A percentile compares a stretch with the other conserved stretches of the same genome.
These are phyloP conservation scores for Caranx ignobilis DNA, from an alignment of 2,113 vertebrate genomes.

Conservation along the genomic window DNA sequence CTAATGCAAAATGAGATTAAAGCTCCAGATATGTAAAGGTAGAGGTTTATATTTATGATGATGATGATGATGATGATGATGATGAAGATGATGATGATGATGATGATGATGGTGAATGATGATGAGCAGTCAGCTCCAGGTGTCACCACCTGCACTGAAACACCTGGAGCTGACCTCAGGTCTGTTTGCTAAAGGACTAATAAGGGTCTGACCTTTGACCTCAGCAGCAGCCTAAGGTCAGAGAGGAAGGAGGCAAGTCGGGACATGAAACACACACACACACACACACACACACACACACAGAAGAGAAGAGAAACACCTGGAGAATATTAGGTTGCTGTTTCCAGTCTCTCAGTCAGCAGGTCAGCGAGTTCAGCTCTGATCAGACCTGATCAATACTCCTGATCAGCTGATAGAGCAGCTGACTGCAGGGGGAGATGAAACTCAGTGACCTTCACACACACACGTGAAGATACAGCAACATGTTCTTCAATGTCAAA, in stretches of 20 bases:
- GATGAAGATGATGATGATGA: too few species aligned
- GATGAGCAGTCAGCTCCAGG: not conserved
- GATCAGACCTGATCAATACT: not conserved
- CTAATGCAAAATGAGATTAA: too few species aligned
- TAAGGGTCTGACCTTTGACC: constrained; percentile 21
- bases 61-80: too few species aligned
- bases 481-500: too few species aligned
- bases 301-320: too few species aligned
- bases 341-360: not conserved
- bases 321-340: too few species aligned
- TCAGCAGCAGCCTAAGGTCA: not conserved
- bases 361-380: not conserved
- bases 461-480: too few species aligned
- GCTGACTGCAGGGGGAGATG: not conserved
- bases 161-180: not conserved
- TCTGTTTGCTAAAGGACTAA: constrained; percentile 13
- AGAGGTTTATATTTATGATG: too few species aligned
- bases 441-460: not conserved
- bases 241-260: not conserved
- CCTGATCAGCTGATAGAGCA: not conserved
- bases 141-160: not conserved
- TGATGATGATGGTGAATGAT: too few species aligned
- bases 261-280: not conserved
- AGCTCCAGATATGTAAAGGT: too few species aligned
- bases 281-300: too few species aligned